Evolutionary conservation across 2,797 vertebrate genomes (phyloP).

Genomic region (Anas bernieri): DNA sequence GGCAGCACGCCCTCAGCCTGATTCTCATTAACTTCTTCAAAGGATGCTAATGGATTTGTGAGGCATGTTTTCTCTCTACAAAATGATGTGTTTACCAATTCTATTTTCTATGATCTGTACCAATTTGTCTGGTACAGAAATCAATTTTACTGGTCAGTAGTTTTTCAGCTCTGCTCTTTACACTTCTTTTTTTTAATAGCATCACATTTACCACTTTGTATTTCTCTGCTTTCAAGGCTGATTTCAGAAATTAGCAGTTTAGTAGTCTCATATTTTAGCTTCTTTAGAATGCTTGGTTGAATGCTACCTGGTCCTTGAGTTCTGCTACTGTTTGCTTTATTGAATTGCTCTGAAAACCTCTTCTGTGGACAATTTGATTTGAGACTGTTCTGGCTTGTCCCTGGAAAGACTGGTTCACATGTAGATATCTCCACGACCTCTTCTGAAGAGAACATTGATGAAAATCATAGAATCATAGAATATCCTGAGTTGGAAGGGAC

Average conservation of each 20-base stretch:
- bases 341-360: conserved; percentile 44
- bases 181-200: not conserved
- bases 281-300: conserved; percentile 45
- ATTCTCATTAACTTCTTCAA: conserved; percentile 54
- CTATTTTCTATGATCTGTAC: conserved; percentile 43
- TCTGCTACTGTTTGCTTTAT: conserved; percentile 13
- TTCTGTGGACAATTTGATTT: not conserved
- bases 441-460: conserved; percentile 48
- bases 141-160: conserved; percentile 65
- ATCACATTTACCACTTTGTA: not conserved
- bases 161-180: conserved; percentile 33
- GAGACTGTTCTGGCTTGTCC: conserved; percentile 1
- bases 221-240: conserved; percentile 22
- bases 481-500: too few species aligned
- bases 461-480: too few species aligned
- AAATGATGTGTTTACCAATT: conserved; percentile 57
- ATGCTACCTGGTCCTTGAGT: conserved; percentile 48
- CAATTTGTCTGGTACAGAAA: conserved; percentile 57
- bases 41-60: conserved; percentile 48
- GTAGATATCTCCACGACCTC: conserved; percentile 7
- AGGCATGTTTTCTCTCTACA: conserved; percentile 27
- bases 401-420: conserved; percentile 2
- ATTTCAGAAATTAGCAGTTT: conserved; percentile 58
- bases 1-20: not conserved
- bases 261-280: conserved; percentile 40